Evolutionary conservation across 1,140 invertebrate genomes (phyloP).

Genomic region (Hylaeus anthracinus): DNA sequence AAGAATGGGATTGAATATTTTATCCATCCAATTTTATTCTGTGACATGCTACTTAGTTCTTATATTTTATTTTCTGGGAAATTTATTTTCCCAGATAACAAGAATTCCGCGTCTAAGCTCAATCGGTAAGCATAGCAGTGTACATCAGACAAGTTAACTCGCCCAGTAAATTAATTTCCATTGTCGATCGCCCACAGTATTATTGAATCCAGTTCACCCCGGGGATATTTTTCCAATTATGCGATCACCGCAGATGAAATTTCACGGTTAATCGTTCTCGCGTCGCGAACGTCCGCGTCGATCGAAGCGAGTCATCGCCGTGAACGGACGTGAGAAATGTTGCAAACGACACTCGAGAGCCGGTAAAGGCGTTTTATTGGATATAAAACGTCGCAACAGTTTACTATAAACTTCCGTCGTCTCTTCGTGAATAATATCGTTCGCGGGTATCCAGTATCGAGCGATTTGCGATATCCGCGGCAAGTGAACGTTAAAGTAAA

Average conservation of each 20-base stretch:
- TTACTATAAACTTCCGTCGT: conserved; percentile 49
- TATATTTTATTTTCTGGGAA: no score
- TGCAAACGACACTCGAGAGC: not conserved
- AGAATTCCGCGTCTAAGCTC: no score
- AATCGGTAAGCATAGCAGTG: no score
- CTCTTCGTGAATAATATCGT: conserved; percentile 42
- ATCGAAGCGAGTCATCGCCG: conserved; percentile 2
- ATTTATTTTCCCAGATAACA: no score
- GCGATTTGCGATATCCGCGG: conserved; percentile 41
- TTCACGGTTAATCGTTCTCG: not conserved
- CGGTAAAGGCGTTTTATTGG: conserved; percentile 45
- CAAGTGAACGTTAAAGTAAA: conserved; percentile 54
- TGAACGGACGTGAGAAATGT: conserved; percentile 41
- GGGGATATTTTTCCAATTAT: conserved; percentile 11
- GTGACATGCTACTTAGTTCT: no score
- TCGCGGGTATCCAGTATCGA: conserved; percentile 29
- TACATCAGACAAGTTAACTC: conserved; percentile 6
- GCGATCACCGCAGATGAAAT: not conserved
- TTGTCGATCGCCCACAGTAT: not conserved
- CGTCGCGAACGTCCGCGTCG: not conserved
- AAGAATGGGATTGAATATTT: no score
- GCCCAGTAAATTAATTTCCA: conserved; percentile 38
- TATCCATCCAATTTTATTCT: no score
- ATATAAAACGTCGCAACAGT: conserved; percentile 36
- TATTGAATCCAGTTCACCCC: not conserved